phyloP scores from a whole-genome alignment of 1,140 invertebrate species.

The Drosophila cardini region DNA sequence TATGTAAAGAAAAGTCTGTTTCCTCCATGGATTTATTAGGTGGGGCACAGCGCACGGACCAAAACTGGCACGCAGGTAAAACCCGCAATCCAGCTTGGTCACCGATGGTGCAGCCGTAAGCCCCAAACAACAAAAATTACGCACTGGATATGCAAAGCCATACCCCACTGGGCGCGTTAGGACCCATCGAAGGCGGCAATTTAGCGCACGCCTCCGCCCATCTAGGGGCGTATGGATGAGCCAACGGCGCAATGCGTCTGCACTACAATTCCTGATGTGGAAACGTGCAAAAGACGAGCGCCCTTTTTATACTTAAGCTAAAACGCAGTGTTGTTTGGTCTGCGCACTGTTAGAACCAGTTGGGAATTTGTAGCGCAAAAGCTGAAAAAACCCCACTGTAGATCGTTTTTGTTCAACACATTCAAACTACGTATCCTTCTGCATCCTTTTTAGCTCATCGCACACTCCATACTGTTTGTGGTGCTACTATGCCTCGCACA shows the following conservation, averaged over 20 bases:
- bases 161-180: constrained; percentile 76
- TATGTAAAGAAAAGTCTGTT: constrained; percentile 23
- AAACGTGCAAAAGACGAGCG: constrained; percentile 69
- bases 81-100: constrained; percentile 45
- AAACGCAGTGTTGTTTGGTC: background rate
- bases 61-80: constrained; percentile 55
- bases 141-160: constrained; percentile 84
- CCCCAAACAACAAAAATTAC: constrained; percentile 77
- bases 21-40: constrained; percentile 18
- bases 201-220: constrained; percentile 51
- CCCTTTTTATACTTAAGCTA: constrained; percentile 52
- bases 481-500: constrained; percentile 76
- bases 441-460: constrained; percentile 61
- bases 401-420: background rate
- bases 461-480: constrained; percentile 75
- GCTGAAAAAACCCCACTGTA: background rate
- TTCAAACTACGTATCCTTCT: background rate
- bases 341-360: constrained; percentile 33
- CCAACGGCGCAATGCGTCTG: constrained; percentile 77
- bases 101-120: constrained; percentile 51
- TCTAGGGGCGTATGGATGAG: constrained; percentile 37
- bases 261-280: constrained; percentile 15
- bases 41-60: constrained; percentile 63
- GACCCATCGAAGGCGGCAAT: constrained; percentile 67
- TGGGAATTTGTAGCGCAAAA: constrained; percentile 51